Percentiles rank a stretch among this genome's conserved stretches.
phyloP scores from a whole-genome alignment of 2,797 vertebrate genomes.

The Malurus leucopterus region DNA sequence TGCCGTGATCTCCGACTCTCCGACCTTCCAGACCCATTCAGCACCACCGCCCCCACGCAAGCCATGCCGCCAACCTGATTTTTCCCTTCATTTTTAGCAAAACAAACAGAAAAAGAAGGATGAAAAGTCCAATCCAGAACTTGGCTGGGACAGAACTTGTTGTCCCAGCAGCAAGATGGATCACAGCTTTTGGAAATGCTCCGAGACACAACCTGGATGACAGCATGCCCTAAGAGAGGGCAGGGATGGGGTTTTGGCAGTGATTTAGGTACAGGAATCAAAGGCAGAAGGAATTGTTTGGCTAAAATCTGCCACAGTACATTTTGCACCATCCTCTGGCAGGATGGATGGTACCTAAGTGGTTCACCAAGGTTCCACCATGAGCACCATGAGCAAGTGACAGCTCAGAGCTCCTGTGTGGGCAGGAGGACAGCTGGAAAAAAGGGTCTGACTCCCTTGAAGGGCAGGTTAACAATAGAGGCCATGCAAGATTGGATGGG shows the following conservation, averaged over 20 bases:
- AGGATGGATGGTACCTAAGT: accelerated
- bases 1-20: neutral
- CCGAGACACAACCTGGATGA: neutral
- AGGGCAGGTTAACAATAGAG: neutral
- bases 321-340: neutral
- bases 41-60: no score
- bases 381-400: no score
- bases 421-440: neutral
- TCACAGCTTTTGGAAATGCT: neutral
- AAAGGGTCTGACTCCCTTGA: neutral
- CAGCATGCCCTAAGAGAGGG: neutral
- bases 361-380: neutral
- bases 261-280: neutral
- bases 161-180: neutral
- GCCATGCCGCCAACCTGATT: neutral
- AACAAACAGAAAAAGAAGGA: neutral
- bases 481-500: neutral
- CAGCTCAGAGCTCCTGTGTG: neutral
- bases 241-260: neutral
- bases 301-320: neutral
- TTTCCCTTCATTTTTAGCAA: neutral
- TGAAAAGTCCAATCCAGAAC: neutral
- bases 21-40: neutral
- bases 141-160: neutral
- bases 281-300: neutral